Evolutionary conservation across 2,888 invertebrate genomes (phyloP), one percentile per base, ranked within the genome.

Genomic region (Keiferia lycopersicella): DNA sequence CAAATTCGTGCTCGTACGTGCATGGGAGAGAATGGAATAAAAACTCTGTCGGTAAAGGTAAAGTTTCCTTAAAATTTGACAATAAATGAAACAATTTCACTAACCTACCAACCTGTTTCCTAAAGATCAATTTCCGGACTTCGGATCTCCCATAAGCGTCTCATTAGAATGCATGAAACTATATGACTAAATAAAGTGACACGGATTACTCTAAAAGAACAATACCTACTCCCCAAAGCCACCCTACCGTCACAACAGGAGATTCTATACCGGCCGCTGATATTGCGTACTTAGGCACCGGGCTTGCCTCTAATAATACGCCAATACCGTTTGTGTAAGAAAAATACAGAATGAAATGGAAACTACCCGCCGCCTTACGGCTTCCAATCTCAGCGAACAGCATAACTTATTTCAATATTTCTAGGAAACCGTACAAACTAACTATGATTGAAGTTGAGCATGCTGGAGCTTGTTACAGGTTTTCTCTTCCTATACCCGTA

Each of bases 221-320:
- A 45, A 34, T 8, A 34, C 4, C 34, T 4, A 34, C 34, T 34
- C 8, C 10, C 3, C 2, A 56, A 53, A 34, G 11, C 45, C 48
- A 11, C 50, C 22, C 50, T 61, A 50, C 16, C 39, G 18, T 14
- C 2, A 45, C 16, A 48, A 22, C 26, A 14, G 50, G 50, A 62
- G 22, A 62, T 62, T 51, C 57, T 38, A 26, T 61, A 41, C 63
- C 75, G 77, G 74, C 77, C 81, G 81, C 80, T 84, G 88, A 90
- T 91, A 91, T 91, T 91, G 90, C 90, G 86, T 86, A 87, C 88
- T 89, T 87, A 87, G 45, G 45, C 11, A n/a, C 88, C 84, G 81
- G 84, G 84, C 85, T 86, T 81, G 82, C 82, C 81, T 87, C 87
- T 91, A 90, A 91, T 91, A 91, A 89, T 83, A 87, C 81, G 77